A percentile compares a stretch with the other conserved stretches of the same genome.
Conservation (phyloP, 2,113 vertebrate genomes). For the Daubentonia madagascariensis region DNA sequence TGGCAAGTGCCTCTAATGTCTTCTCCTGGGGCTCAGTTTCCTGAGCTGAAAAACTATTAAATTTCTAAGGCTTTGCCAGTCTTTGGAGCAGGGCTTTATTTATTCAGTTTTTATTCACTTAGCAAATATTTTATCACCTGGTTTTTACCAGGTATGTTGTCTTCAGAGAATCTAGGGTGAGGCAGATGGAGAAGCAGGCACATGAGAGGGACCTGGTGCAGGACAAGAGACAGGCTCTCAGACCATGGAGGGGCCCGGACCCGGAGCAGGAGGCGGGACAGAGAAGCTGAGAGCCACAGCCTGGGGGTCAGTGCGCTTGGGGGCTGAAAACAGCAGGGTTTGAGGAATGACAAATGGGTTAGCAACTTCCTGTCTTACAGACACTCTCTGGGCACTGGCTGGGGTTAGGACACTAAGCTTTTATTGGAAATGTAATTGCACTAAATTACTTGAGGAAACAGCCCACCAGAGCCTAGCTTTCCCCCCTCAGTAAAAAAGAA, state of each 20-base stretch:
- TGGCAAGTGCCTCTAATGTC: rapidly evolving
- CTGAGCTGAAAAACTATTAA: not conserved
- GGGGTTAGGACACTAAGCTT: rapidly evolving
- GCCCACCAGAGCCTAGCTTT: not conserved
- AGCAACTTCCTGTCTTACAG: not conserved
- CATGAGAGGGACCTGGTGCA: not conserved
- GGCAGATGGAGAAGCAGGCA: not conserved
- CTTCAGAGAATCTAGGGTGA: not conserved
- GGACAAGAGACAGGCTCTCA: rapidly evolving
- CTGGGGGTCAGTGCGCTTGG: rapidly evolving
- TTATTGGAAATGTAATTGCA: too few species aligned
- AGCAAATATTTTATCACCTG: not conserved
- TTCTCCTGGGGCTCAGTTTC: not conserved
- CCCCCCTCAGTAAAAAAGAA: not conserved
- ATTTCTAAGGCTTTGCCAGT: not conserved
- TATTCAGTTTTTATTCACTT: not conserved
- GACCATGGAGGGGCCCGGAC: rapidly evolving
- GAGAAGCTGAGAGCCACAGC: not conserved
- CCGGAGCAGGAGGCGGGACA: not conserved
- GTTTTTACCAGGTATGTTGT: not conserved
- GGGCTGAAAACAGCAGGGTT: not conserved
- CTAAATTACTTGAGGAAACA: not conserved
- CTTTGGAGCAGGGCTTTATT: not conserved
- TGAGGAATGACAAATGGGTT: not conserved
- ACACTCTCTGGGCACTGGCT: rapidly evolving